phyloP scores from a whole-genome alignment of 1,140 invertebrate species.

The Phymorhynchus buccinoides region DNA sequence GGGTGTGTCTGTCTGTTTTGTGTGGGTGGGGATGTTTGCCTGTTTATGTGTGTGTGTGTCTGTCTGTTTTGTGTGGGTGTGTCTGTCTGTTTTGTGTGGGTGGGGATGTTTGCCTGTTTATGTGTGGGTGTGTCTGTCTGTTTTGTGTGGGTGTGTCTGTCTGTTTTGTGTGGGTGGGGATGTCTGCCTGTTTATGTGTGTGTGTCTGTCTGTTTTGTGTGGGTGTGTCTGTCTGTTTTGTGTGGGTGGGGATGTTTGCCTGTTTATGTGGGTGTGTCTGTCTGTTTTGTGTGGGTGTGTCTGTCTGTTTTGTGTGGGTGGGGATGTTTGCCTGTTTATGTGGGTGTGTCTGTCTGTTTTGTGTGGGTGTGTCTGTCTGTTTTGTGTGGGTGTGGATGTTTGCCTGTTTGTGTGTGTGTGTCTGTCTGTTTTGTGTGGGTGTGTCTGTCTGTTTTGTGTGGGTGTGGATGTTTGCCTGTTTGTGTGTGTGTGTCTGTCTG shows the following conservation, averaged over 20 bases:
- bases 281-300: not conserved
- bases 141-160: not conserved
- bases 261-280: not conserved
- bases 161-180: not conserved
- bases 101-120: too few relatives aligned
- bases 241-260: too few relatives aligned
- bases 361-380: not conserved
- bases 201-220: not conserved
- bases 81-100: too few relatives aligned
- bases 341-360: not conserved
- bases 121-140: not conserved
- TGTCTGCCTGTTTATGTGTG: not conserved
- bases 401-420: not conserved
- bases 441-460: not conserved
- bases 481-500: too few relatives aligned
- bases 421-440: not conserved
- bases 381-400: not conserved
- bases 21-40: too few relatives aligned
- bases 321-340: not conserved
- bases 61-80: too few relatives aligned
- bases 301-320: not conserved
- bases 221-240: too few relatives aligned
- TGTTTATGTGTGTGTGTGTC: too few relatives aligned
- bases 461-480: too few relatives aligned
- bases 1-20: too few relatives aligned